Evolutionary conservation across 2,113 vertebrate species (phyloP), one percentile per base, ranked within the genome.

Genomic region (Salminus brasiliensis): DNA sequence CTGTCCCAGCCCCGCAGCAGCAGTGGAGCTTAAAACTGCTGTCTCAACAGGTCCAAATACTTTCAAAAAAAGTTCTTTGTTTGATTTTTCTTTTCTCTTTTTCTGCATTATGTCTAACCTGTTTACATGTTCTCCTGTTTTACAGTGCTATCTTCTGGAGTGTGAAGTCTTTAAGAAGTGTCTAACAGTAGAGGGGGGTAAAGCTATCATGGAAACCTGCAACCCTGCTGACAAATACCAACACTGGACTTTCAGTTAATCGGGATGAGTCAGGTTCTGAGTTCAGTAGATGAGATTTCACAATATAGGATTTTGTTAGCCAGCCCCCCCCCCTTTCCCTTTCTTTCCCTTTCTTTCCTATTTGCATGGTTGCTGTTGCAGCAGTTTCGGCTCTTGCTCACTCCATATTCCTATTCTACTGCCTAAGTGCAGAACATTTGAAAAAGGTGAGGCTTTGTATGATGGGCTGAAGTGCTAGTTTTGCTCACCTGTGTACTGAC

Each of bases 21-120:
- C 88, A 90, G 57, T 96, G 95, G 94, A 88, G 92, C 60, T 36
- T 95, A 79, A 88, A 88, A 0, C 83, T 89, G 86, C 94, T 95
- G 81, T 11, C 7, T 18, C 15, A 1, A 21, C 16, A 43, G 49
- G 27, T 55, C n/a, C 5, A 39, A 66, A 66, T 8, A 4, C 10
- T 2, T 1, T 0, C 13, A 16, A n/a, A n/a, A 57, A n/a, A 62
- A 5, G 30, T n/a, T 11, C 30, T 39, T 53, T 65, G 59, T 34
- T 30, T 39, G 21, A 55, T 63, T 32, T 62, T n/a, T n/a, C n/a
- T n/a, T n/a, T n/a, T n/a, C n/a, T n/a, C n/a, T n/a, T n/a, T n/a
- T n/a, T n/a, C n/a, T n/a, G n/a, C n/a, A 41, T 73, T 68, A n/a
- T 8, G 18, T 47, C 9, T 74, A 59, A 29, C 8, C 13, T 32